Percentiles rank a stretch among this genome's conserved stretches.
phyloP scores from a whole-genome alignment of 2,797 vertebrate genomes.

The Cryptoprocta ferox region DNA sequence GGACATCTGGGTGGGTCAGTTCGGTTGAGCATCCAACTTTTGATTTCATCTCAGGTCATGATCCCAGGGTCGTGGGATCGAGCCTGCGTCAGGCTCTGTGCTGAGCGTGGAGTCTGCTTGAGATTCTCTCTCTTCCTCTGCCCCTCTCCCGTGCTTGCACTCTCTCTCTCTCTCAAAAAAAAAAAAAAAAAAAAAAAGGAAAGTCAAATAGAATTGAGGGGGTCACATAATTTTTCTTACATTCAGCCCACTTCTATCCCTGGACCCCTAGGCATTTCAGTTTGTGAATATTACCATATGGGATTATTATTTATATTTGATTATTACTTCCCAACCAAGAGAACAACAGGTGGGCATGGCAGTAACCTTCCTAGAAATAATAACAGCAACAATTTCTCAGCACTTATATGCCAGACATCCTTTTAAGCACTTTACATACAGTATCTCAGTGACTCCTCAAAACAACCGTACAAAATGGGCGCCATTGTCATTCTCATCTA shows the following conservation, averaged over 20 bases:
- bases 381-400: not conserved
- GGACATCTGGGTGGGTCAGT: too few relatives aligned
- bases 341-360: conserved; percentile 25
- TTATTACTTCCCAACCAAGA: conserved; percentile 38
- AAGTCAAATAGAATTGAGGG: not conserved
- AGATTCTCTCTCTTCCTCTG: too few relatives aligned
- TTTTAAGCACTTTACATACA: not conserved
- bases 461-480: not conserved
- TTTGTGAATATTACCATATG: not conserved
- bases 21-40: too few relatives aligned
- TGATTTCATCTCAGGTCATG: too few relatives aligned
- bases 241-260: not conserved
- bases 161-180: conserved; percentile 18
- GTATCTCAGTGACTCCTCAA: not conserved
- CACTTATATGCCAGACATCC: not conserved
- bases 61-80: too few relatives aligned
- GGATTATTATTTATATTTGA: conserved; percentile 40
- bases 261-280: not conserved
- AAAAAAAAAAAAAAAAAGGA: not conserved
- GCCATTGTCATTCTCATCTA: not conserved
- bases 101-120: too few relatives aligned
- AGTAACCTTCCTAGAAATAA: conserved; percentile 41
- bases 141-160: too few relatives aligned
- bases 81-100: too few relatives aligned
- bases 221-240: not conserved